Evolutionary conservation across 2,797 vertebrate species (phyloP), one percentile per base, ranked within the genome.

Genomic region (Microctenopoma lineatum): DNA sequence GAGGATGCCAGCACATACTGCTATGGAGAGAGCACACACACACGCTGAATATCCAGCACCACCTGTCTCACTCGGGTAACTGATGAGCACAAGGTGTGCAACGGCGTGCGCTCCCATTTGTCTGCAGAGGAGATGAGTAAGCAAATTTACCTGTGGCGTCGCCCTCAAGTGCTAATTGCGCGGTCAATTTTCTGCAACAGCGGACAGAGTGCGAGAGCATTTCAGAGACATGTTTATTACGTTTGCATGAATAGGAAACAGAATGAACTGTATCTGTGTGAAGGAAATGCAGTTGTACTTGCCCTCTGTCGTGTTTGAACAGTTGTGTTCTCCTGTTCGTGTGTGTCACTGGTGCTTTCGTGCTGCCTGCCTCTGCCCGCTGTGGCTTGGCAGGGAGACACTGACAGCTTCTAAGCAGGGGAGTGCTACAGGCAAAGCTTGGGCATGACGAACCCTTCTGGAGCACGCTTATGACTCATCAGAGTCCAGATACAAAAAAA

Each of bases 41-140:
- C 80, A 65, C 58, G 42, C 82, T 32, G 79, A 68, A 67, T 71
- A 66, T 71, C 75, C 84, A 80, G 77, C 86, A 84, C 85, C 89
- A 90, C 86, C 87, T 90, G 86, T 84, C 88, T 86, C 83, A 83
- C 78, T 66, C 0, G 59, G 77, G 72, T 80, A 84, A 86, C 71
- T 77, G 89, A 88, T 77, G 83, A 80, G 77, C 73, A 70, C 83
- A 79, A 85, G 84, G 82, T 83, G 80, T 77, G 77, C 76, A 39
- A 64, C 21, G 55, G 74, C 46, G 75, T 72, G 72, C 21, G 71
- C 78, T 71, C 77, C 83, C 69, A 75, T 89, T 89, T 84, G 69
- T 86, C 82, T 80, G 73, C 79, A 59, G 68, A 75, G 68, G 56
- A 81, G 80, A 87, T 83, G 85, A 90, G 83, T 86, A 84, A 90